Base-by-base conservation (phyloP, 2,113 vertebrate genomes). In the Anoplopoma fimbria region DNA sequence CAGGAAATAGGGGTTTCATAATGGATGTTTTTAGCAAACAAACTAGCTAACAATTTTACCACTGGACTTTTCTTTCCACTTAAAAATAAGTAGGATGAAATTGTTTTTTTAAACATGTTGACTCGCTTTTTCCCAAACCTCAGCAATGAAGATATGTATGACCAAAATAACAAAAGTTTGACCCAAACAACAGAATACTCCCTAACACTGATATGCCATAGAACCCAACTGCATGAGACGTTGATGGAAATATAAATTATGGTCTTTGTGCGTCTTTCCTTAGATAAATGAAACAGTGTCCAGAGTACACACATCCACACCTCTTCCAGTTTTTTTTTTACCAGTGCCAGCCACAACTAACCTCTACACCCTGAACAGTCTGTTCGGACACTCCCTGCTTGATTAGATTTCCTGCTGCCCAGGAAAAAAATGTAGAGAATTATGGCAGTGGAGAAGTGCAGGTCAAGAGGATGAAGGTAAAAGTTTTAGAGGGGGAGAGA, bases 391-490 rank as follows among this genome's bases (percentile, higher is more conserved):
- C 86, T 90, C 83, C 86, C 79, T 81, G 23, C 36, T 31, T 84
- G 88, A 92, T 91, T 90, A 85, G 79, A 87, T 89, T 92, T 92
- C 89, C 89, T 87, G 64, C 86, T 70, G 83, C 53, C 58, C 40
- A 2, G 75, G 68, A 63, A 67, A 63, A n/a, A 42, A 63, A 78
- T 27, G 51, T 69, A 69, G 57, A 73, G 58, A 51, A 84, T 80
- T 63, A 34, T 82, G 79, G 68, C 14, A 10, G 1, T 9, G 63
- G 47, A 69, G 55, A 82, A 60, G 34, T 27, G 3, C 14, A 17
- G 69, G 74, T 86, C 78, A 74, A 36, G 85, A 51, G 79, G 68
- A 64, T 31, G 33, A 70, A 79, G 55, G 38, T 9, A 3, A 67
- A 57, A 42, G 51, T 34, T 29, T 4, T 9, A 64, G 34, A 51